phyloP scores from a whole-genome alignment of 1,140 invertebrate species.

The Bombus superbus region DNA sequence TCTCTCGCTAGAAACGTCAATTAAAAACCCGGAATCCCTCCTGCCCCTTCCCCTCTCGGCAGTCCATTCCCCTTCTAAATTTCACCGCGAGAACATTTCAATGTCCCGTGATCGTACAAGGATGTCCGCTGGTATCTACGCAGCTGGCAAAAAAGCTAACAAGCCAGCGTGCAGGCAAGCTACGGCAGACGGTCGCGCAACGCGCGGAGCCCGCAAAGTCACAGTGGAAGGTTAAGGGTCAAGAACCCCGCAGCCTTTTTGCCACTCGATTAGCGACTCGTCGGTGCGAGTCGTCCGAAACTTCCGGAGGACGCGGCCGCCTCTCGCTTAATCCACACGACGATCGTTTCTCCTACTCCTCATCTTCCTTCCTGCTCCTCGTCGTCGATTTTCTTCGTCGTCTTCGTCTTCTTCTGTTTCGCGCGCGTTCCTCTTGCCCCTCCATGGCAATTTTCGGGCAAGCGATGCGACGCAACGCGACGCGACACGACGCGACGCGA shows the following conservation, averaged over 20 bases:
- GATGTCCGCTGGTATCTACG: constrained; percentile 21
- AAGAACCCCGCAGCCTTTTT: constrained; percentile 50
- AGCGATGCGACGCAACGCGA: constrained; percentile 13
- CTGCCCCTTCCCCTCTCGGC: no score
- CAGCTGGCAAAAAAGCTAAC: constrained; percentile 2
- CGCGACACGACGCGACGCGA: background rate
- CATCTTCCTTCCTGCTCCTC: background rate
- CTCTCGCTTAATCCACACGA: constrained; percentile 27
- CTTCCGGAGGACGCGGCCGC: constrained; percentile 58
- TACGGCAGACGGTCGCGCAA: background rate
- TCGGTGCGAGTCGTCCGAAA: constrained; percentile 51
- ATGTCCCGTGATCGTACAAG: constrained; percentile 6
- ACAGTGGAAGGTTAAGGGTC: constrained; percentile 48
- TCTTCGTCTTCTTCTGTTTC: constrained; percentile 24
- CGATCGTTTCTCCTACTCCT: constrained; percentile 13
- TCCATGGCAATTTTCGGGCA: background rate
- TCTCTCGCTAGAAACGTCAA: background rate
- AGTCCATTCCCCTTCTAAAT: background rate
- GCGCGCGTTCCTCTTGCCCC: background rate
- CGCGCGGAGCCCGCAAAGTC: constrained; percentile 31
- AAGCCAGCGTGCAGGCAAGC: background rate
- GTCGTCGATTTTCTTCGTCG: background rate
- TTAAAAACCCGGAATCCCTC: background rate
- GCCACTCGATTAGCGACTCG: constrained; percentile 59
- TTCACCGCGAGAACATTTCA: background rate